Evolutionary conservation across 2,113 vertebrate genomes (phyloP).

Genomic region (Chaenogobius annularis): DNA sequence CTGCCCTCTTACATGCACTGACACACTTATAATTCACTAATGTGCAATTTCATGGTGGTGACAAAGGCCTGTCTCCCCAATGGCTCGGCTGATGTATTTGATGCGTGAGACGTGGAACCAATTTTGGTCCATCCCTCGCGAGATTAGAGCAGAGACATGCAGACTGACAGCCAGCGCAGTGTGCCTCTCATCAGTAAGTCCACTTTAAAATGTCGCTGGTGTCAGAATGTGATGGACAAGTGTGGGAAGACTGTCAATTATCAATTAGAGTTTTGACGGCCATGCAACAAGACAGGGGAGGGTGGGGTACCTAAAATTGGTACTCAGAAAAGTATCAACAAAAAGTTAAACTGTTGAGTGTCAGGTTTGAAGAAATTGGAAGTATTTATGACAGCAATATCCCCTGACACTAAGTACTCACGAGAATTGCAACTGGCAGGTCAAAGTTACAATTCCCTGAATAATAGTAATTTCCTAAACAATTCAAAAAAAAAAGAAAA

Average conservation of each 20-base stretch:
- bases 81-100: constrained; percentile 45
- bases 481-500: not conserved
- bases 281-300: not conserved
- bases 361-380: not conserved
- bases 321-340: not conserved
- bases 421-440: not conserved
- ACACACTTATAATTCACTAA: constrained; percentile 27
- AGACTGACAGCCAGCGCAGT: not conserved
- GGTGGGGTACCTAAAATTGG: not conserved
- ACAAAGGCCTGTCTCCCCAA: constrained; percentile 41
- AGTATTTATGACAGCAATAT: not conserved
- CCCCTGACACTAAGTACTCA: not conserved
- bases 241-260: not conserved
- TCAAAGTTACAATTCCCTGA: not conserved
- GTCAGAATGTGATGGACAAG: constrained; percentile 13
- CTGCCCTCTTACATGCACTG: constrained; percentile 19
- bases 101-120: constrained; percentile 45
- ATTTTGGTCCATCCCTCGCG: constrained; percentile 42
- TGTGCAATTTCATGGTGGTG: constrained; percentile 50
- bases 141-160: constrained; percentile 16
- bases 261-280: not conserved
- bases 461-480: not conserved
- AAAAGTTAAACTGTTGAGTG: not conserved
- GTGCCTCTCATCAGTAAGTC: constrained; percentile 17
- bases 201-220: constrained; percentile 10